phyloP scores from a whole-genome alignment of 2,888 invertebrate genomes.

The Lepidochrysops patricia region DNA sequence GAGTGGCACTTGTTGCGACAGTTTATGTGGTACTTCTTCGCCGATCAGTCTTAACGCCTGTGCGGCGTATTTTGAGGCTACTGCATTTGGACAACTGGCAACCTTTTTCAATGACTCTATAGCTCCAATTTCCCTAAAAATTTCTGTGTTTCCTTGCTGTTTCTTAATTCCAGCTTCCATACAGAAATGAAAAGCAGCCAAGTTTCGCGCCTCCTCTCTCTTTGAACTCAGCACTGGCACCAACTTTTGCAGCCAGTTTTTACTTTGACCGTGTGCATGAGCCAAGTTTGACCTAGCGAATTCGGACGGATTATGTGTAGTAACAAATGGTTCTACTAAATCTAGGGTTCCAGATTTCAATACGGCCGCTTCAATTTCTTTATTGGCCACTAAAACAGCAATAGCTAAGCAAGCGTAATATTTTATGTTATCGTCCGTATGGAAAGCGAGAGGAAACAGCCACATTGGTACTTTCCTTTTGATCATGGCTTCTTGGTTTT shows the following conservation, averaged over 20 bases:
- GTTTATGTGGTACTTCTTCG: slow-evolving; percentile 96
- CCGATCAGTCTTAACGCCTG: slow-evolving; percentile 94
- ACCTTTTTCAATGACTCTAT: slow-evolving; percentile 96
- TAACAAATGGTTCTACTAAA: slow-evolving; percentile 97
- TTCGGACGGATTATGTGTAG: slow-evolving; percentile 93
- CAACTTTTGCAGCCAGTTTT: slow-evolving; percentile 93
- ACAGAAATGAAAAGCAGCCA: slow-evolving; percentile 98
- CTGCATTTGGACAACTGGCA: slow-evolving; percentile 97
- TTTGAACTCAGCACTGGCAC: slow-evolving; percentile 96
- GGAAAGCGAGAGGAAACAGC: slow-evolving; percentile 97
- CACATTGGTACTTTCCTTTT: slow-evolving; percentile 95
- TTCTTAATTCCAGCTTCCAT: slow-evolving; percentile 99
- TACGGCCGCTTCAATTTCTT: slow-evolving; percentile 97
- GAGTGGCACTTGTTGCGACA: slow-evolving; percentile 97
- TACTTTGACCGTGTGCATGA: slow-evolving; percentile 96
- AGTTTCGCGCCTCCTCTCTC: slow-evolving; percentile 94
- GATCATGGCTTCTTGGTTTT: slow-evolving; percentile 98
- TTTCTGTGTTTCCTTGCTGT: slow-evolving; percentile 90
- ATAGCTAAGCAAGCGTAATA: slow-evolving; percentile 99
- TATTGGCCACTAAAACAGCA: slow-evolving; percentile 95
- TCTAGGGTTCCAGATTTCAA: slow-evolving; percentile 96
- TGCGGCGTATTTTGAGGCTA: slow-evolving; percentile 97
- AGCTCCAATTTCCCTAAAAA: slow-evolving; percentile 95
- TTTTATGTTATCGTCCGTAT: slow-evolving; percentile 96
- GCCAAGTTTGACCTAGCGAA: slow-evolving; percentile 94